These are phyloP conservation scores for Cotesia vestalis DNA, from an alignment of 1,140 invertebrate species.

Conservation along the genomic window DNA sequence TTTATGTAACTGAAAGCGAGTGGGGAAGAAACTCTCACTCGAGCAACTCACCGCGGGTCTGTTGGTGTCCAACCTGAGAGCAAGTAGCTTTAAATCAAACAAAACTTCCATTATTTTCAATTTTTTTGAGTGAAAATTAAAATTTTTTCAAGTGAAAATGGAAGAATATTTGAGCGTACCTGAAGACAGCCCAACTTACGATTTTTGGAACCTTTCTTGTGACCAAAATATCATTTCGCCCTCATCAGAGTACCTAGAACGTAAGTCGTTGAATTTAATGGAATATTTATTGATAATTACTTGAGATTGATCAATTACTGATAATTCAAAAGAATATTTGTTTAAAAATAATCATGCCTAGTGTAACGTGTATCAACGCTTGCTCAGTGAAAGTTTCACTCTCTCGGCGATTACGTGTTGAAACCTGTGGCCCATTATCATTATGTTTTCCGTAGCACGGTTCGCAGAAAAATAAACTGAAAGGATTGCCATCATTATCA, in stretches of 20 bases:
- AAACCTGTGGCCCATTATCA: conserved; percentile 3
- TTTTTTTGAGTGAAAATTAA: too few species aligned
- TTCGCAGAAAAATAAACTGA: background rate
- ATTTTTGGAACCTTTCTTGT: conserved; percentile 49
- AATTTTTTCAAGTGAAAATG: background rate
- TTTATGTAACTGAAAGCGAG: too few species aligned
- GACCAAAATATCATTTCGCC: conserved; percentile 48
- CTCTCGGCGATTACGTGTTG: conserved; percentile 17
- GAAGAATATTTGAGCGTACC: conserved; percentile 14
- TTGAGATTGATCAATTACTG: too few species aligned
- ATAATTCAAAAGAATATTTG: background rate
- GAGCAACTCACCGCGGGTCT: too few species aligned
- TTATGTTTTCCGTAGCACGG: background rate
- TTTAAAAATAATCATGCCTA: background rate
- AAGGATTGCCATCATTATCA: background rate
- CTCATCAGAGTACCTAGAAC: conserved; percentile 53
- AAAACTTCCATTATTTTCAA: too few species aligned
- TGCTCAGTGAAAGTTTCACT: conserved; percentile 28
- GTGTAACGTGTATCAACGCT: conserved; percentile 2
- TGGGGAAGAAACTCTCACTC: too few species aligned
- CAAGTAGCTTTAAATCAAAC: too few species aligned
- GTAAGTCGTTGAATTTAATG: conserved; percentile 47
- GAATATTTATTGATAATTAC: too few species aligned
- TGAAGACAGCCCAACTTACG: conserved; percentile 13
- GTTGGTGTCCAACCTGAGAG: too few species aligned